Base-by-base conservation (phyloP, 2,888 invertebrate species). In the Leucozona laternaria region DNA sequence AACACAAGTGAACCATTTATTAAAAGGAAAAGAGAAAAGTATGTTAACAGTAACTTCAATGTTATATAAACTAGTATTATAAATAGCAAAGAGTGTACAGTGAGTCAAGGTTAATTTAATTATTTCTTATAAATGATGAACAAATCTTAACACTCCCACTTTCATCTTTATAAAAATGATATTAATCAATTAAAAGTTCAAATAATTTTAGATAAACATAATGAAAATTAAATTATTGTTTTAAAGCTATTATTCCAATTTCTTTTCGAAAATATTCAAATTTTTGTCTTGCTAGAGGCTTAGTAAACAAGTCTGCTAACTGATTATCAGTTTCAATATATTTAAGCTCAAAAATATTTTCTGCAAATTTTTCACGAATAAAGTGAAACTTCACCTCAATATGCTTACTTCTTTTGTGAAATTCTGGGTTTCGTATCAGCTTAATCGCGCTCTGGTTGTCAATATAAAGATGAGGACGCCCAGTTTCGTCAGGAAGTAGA, bases 81-180 rank as follows among this genome's bases (percentile, higher is more conserved):
- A 25, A 25, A 4, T 3, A 25, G 25, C 25, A 25, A 25, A 25
- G 25, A 25, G 25, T 25, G 25, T 25, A 25, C 25, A 25, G 25
- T 25, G 25, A 25, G 25, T 25, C 25, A 25, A 7, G 5, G 31
- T 31, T 45, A 45, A 40, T 40, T 15, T 4, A 40, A 15, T 40
- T 13, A 31, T 2, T 45, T 17, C n/a, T 45, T 17, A 8, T 17
- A 20, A 17, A 20, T 48, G 20, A 17, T 20, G 4, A 5, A 53
- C 25, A 20, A 53, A 15, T 53, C 11, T 10, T 53, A 10, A 20
- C 25, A 34, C 66, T 22, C 28, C 66, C 15, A 48, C 48, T 15
- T 31, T 40, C 34, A 20, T 72, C 55, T 64, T 79, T 71, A 17
- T 71, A 57, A 40, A 71, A 55, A 17, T 7, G 50, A 55, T 17